phyloP scores from a whole-genome alignment of 2,888 invertebrate genomes.

The Pilophorus perplexus region DNA sequence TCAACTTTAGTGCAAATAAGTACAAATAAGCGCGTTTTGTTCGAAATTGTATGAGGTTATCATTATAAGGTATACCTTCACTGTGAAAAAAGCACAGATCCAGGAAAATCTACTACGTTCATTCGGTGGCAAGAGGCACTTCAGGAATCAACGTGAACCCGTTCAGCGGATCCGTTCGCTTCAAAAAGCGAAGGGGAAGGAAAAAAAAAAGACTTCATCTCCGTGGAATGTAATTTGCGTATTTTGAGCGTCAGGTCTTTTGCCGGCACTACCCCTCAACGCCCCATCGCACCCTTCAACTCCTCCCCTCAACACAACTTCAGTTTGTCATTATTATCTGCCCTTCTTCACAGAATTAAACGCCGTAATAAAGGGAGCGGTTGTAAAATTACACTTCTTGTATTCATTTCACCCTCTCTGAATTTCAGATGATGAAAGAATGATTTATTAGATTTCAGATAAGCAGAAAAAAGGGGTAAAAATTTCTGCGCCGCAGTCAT shows the following conservation, averaged over 20 bases:
- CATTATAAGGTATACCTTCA: no score
- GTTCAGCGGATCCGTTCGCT: no score
- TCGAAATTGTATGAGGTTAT: no score
- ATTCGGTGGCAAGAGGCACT: no score
- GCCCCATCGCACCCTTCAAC: not conserved
- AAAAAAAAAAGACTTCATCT: slow-evolving; percentile 20
- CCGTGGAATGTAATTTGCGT: slow-evolving; percentile 32
- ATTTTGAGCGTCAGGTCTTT: slow-evolving; percentile 19
- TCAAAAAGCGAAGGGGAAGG: not conserved
- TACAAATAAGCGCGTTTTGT: no score
- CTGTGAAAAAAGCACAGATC: no score
- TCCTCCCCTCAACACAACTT: not conserved
- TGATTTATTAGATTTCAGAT: slow-evolving; percentile 12
- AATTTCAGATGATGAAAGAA: slow-evolving; percentile 12
- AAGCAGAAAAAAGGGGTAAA: not conserved
- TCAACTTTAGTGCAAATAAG: no score
- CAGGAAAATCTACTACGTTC: no score
- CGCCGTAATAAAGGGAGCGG: slow-evolving; percentile 27
- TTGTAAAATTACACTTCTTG: slow-evolving; percentile 26
- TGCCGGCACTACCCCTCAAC: no score
- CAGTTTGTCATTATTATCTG: slow-evolving; percentile 37
- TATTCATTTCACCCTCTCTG: slow-evolving; percentile 24
- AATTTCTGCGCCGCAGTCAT: no score
- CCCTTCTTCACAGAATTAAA: slow-evolving; percentile 35
- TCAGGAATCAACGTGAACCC: no score